Conservation (phyloP, 2,113 vertebrate genomes). For the Alouatta palliata region DNA sequence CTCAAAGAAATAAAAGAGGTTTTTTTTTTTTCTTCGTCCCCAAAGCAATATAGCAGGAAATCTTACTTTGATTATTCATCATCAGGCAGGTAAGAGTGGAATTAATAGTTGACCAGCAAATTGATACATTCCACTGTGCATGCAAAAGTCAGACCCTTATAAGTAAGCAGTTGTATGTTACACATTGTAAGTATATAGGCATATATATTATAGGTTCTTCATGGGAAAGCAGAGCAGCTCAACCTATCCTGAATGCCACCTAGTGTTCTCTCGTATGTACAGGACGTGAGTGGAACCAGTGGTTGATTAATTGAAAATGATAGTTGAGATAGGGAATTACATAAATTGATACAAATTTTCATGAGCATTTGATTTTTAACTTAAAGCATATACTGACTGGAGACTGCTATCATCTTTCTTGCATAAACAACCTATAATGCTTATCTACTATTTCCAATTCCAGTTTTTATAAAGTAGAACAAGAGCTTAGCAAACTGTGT, state of each 20-base stretch:
- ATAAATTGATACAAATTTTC: not conserved
- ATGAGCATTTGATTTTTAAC: constrained; percentile 18
- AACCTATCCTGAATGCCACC: not conserved
- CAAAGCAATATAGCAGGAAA: not conserved
- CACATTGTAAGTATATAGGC: not conserved
- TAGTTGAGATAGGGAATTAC: not conserved
- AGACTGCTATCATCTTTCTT: not conserved
- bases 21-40: not conserved
- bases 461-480: not conserved
- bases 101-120: not conserved
- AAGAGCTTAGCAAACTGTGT: not conserved
- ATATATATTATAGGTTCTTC: not conserved
- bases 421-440: not conserved
- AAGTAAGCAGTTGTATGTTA: not conserved
- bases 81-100: not conserved
- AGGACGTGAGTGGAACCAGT: not conserved
- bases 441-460: not conserved
- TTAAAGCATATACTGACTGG: not conserved
- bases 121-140: not conserved
- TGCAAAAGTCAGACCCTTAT: not conserved
- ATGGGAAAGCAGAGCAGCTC: not conserved
- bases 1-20: not conserved
- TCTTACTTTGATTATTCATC: constrained; percentile 15
- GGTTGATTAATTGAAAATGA: not conserved
- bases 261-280: not conserved